A percentile compares a stretch with the other conserved stretches of the same genome.
These are phyloP conservation scores for Nowickia ferox DNA, from an alignment of 2,888 invertebrate genomes.

Conservation along the genomic window DNA sequence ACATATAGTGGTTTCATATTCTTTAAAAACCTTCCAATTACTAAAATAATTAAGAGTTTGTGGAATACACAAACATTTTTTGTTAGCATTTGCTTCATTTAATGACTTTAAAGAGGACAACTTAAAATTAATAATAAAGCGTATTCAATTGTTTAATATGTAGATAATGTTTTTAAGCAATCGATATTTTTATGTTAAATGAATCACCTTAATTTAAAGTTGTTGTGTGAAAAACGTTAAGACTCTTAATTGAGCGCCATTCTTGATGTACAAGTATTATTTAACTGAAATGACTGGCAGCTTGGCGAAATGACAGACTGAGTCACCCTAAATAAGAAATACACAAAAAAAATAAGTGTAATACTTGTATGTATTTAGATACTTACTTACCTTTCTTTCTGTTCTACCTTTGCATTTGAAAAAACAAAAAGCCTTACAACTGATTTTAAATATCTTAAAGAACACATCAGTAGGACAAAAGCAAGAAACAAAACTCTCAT, in stretches of 20 bases:
- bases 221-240: slow-evolving; percentile 10
- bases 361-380: slow-evolving; percentile 26
- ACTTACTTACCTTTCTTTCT: slow-evolving; percentile 41
- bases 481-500: slow-evolving; percentile 43
- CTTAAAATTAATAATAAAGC: background rate
- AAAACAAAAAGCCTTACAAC: slow-evolving; percentile 19
- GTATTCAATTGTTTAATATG: background rate
- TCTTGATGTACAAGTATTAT: slow-evolving; percentile 27
- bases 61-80: background rate
- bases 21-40: background rate
- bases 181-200: background rate
- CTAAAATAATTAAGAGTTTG: background rate
- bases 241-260: slow-evolving; percentile 37
- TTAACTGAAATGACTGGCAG: slow-evolving; percentile 27
- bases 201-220: slow-evolving; percentile 33
- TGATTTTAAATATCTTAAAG: slow-evolving; percentile 48
- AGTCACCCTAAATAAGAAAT: slow-evolving; percentile 19
- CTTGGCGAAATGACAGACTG: slow-evolving; percentile 19
- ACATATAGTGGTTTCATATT: background rate
- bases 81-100: background rate
- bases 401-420: slow-evolving; percentile 17
- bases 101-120: background rate
- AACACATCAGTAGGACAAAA: background rate
- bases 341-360: background rate
- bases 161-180: background rate